Evolutionary conservation across 2,113 vertebrate genomes (phyloP), one percentile per base, ranked within the genome.

Genomic region (Heterotis niloticus): DNA sequence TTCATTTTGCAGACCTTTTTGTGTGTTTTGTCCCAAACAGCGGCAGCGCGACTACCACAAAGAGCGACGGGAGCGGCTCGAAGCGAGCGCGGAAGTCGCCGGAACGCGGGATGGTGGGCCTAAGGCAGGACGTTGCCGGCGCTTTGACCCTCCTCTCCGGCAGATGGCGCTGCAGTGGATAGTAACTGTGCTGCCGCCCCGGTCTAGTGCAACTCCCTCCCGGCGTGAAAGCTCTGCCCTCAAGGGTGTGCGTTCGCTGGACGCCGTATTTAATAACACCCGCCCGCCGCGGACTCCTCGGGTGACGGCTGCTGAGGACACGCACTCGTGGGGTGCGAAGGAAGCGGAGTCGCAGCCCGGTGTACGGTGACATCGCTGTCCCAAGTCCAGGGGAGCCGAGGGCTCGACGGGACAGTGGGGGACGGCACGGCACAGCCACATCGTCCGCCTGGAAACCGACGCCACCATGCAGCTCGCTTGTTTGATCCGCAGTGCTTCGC

Each of bases 221-320:
- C 59, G 4, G 57, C 34, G 29, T 29, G 23, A 70, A 86, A 81
- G 83, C 86, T 52, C 54, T 72, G 7, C 87, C 84, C 81, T 85
- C 85, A 88, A 88, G 91, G 88, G 85, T 87, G 87, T 89, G 88
- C 79, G 81, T 72, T 88, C 85, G 87, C n/a, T 18, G 84, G 86
- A 87, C 85, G 88, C 87, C 89, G 87, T 72, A 81, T 62, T 75
- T 79, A 81, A 85, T 79, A 62, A 65, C 24, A 66, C 65, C 44
- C 76, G 16, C 65, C 44, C 76, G 16, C 20, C 7, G 69, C 11
- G 70, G 26, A 11, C 23, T 54, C 0, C 18, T 23, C 13, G 60
- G 34, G 29, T 66, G 76, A 34, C 20, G 20, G 26, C 28, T 14
- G 56, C 72, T 10, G 72, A 18, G 13, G 16, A 65, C 0, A 65